These are phyloP conservation scores for Pristiophorus japonicus DNA, from an alignment of 2,113 vertebrate species.

Conservation along the genomic window DNA sequence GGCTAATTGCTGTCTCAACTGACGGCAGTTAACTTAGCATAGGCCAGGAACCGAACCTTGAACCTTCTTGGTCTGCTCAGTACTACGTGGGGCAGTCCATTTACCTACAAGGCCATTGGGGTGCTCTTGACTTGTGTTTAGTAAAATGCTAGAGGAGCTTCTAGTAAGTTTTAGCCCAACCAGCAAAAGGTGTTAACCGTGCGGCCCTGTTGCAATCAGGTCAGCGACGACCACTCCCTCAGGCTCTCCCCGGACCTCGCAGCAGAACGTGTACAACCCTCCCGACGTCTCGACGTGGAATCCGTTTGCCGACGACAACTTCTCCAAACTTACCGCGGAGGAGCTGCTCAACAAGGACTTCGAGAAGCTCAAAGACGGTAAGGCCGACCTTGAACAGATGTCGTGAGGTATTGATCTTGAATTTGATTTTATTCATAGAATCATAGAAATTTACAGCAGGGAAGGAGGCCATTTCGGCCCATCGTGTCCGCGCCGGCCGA, in stretches of 20 bases:
- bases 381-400: constrained; percentile 42
- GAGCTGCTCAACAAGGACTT: constrained; percentile 97
- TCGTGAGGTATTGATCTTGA: background rate
- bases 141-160: background rate
- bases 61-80: background rate
- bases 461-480: too few relatives aligned
- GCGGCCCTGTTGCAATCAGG: constrained; percentile 50
- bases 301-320: constrained; percentile 95
- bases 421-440: background rate
- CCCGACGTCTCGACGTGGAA: constrained; percentile 78
- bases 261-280: constrained; percentile 69
- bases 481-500: too few relatives aligned
- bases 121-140: too few relatives aligned
- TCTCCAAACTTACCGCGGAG: constrained; percentile 94
- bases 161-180: background rate
- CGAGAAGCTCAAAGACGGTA: constrained; percentile 83
- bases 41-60: background rate
- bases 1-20: background rate
- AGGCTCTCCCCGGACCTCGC: constrained; percentile 69
- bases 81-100: background rate
- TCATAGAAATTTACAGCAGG: too few relatives aligned
- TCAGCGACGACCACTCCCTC: constrained; percentile 96
- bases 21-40: background rate
- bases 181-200: background rate
- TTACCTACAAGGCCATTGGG: background rate